phyloP scores from a whole-genome alignment of 2,797 vertebrate genomes.

The Perodicticus potto region DNA sequence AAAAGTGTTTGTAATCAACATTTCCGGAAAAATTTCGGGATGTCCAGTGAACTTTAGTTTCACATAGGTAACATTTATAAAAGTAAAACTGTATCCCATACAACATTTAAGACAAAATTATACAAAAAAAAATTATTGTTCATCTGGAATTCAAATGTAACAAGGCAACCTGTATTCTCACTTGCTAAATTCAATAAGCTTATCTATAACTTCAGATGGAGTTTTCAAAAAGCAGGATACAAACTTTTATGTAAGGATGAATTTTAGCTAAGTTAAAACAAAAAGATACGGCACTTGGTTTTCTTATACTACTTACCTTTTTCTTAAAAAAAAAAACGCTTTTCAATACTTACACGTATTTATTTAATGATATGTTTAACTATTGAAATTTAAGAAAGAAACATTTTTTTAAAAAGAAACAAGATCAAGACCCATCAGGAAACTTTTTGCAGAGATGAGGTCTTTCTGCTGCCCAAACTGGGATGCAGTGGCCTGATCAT shows the following conservation, averaged over 20 bases:
- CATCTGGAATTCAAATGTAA: slow-evolving; percentile 27
- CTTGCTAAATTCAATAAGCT: not conserved
- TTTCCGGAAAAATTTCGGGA: not conserved
- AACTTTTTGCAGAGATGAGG: not conserved
- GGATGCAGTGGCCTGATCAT: no score
- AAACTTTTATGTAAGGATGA: not conserved
- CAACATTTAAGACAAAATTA: not conserved
- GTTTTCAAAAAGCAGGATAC: not conserved
- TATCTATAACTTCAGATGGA: not conserved
- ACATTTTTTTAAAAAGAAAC: not conserved
- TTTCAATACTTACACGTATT: not conserved
- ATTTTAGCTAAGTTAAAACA: slow-evolving; percentile 8
- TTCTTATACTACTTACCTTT: not conserved
- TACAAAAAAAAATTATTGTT: not conserved
- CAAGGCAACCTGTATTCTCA: not conserved
- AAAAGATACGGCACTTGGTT: not conserved
- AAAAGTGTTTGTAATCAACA: not conserved
- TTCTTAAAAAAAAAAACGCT: not conserved
- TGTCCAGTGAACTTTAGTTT: not conserved
- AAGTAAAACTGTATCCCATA: not conserved
- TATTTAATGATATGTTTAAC: not conserved
- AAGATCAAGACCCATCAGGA: not conserved
- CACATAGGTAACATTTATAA: not conserved
- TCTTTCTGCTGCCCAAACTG: not conserved
- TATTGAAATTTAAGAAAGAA: not conserved